A percentile compares a stretch with the other conserved stretches of the same genome.
Evolutionary conservation across 2,888 invertebrate genomes (phyloP).

Genomic region (Meliscaeva auricollis): DNA sequence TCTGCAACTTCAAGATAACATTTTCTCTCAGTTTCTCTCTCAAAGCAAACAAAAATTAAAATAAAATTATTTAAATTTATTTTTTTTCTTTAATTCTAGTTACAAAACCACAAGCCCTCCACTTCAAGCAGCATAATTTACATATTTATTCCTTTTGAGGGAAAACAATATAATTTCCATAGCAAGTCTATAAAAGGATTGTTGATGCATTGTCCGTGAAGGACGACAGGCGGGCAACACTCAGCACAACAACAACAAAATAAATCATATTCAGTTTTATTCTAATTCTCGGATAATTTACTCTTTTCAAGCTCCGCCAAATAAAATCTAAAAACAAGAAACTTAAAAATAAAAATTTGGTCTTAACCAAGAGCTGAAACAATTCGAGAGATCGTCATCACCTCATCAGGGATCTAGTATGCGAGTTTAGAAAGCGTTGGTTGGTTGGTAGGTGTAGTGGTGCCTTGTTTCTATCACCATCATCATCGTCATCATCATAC

Average conservation of each 20-base stretch:
- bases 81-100: constrained; percentile 11
- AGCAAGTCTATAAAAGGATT: constrained; percentile 54
- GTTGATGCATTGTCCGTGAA: constrained; percentile 40
- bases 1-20: neutral
- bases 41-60: constrained; percentile 44
- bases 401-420: constrained; percentile 28
- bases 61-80: constrained; percentile 55
- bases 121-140: constrained; percentile 47
- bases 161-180: constrained; percentile 49
- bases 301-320: constrained; percentile 60
- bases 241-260: constrained; percentile 49
- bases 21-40: constrained; percentile 9
- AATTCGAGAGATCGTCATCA: constrained; percentile 54
- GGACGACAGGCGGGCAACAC: constrained; percentile 22
- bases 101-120: constrained; percentile 38
- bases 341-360: constrained; percentile 48
- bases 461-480: neutral
- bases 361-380: constrained; percentile 39
- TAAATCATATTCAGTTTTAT: constrained; percentile 69
- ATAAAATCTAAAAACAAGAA: constrained; percentile 42
- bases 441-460: neutral
- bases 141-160: constrained; percentile 53
- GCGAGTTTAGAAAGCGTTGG: neutral
- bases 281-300: constrained; percentile 73
- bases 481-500: constrained; percentile 4